phyloP scores from a whole-genome alignment of 2,113 vertebrate species.

The Cephalopterus ornatus region DNA sequence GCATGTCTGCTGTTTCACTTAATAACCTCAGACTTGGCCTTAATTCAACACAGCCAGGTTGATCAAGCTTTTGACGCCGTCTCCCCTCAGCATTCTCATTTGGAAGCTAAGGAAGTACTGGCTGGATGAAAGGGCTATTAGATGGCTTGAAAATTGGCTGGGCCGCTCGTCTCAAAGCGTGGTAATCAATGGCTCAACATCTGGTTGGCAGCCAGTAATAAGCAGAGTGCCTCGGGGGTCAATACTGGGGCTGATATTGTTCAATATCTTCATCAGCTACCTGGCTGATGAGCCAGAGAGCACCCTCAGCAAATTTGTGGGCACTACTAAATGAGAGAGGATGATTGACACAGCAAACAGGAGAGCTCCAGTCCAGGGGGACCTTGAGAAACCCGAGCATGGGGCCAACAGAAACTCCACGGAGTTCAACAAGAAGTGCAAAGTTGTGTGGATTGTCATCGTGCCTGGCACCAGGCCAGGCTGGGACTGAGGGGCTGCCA shows the following conservation, averaged over 20 bases:
- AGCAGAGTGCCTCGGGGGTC: slow-evolving; percentile 46
- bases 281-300: neutral
- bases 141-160: neutral
- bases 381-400: neutral
- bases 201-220: slow-evolving; percentile 39
- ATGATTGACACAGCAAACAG: neutral
- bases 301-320: slow-evolving; percentile 23
- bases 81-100: neutral
- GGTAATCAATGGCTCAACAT: slow-evolving; percentile 42
- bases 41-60: neutral
- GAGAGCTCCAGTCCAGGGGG: neutral
- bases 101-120: neutral
- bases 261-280: slow-evolving; percentile 43
- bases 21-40: neutral
- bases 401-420: neutral
- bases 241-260: neutral
- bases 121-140: neutral
- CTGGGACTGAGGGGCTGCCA: neutral
- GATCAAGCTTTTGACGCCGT: neutral
- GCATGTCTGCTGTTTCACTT: neutral
- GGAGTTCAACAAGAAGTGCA: neutral
- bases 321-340: neutral
- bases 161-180: neutral
- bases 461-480: neutral
- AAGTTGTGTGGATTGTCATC: neutral